phyloP scores from a whole-genome alignment of 2,888 invertebrate genomes.

The Drosophila niveifrons region DNA sequence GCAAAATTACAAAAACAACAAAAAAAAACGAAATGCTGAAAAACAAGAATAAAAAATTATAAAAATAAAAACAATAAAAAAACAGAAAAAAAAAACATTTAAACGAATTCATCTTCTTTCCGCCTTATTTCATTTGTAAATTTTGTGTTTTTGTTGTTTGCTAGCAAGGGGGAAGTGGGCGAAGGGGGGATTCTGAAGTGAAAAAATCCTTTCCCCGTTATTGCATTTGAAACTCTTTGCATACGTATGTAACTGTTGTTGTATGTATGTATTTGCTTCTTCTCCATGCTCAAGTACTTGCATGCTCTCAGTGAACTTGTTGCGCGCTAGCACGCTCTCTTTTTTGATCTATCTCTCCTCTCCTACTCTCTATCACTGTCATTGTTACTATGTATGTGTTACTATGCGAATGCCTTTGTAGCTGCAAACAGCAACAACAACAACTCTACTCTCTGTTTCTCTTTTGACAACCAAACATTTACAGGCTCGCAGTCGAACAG shows the following conservation, averaged over 20 bases:
- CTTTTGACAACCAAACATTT: conserved; percentile 32
- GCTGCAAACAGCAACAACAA: conserved; percentile 8
- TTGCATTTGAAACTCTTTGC: conserved; percentile 7
- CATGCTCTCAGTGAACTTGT: conserved; percentile 50
- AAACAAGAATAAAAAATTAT: conserved; percentile 63
- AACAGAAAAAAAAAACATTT: conserved; percentile 51
- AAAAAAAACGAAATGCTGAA: conserved; percentile 64
- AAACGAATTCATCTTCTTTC: conserved; percentile 51
- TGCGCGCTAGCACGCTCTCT: conserved; percentile 38
- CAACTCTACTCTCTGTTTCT: conserved; percentile 26
- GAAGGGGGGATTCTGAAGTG: neutral
- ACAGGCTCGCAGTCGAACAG: conserved; percentile 76
- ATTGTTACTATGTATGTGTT: conserved; percentile 24
- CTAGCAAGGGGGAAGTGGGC: conserved; percentile 21
- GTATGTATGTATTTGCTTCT: conserved; percentile 17
- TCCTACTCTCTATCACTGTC: conserved; percentile 6
- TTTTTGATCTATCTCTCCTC: conserved; percentile 24
- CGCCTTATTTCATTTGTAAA: conserved; percentile 46
- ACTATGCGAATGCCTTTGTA: conserved; percentile 20
- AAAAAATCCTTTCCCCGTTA: neutral
- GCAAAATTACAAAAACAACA: conserved; percentile 67
- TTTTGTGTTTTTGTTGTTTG: conserved; percentile 58
- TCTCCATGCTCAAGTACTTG: conserved; percentile 41
- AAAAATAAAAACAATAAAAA: conserved; percentile 65
- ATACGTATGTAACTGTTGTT: conserved; percentile 17